A percentile compares a stretch with the other conserved stretches of the same genome.
Evolutionary conservation across 2,888 invertebrate genomes (phyloP).

Genomic region (Asteroscopus sphinx): DNA sequence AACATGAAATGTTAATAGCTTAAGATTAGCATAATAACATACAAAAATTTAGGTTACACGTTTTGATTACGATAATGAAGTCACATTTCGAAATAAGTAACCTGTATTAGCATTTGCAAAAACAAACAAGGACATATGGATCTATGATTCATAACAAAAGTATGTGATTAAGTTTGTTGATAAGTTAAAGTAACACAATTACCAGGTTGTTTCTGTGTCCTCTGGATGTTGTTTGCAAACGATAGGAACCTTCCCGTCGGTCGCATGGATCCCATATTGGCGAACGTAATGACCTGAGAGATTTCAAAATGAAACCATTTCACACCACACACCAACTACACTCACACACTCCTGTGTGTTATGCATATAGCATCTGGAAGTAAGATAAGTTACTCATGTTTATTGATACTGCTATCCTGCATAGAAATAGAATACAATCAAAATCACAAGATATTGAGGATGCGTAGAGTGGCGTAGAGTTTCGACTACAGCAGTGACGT

Average conservation of each 20-base stretch:
- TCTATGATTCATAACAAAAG: slow-evolving; percentile 70
- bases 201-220: slow-evolving; percentile 88
- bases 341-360: slow-evolving; percentile 59
- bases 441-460: slow-evolving; percentile 66
- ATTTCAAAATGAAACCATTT: slow-evolving; percentile 73
- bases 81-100: slow-evolving; percentile 30
- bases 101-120: slow-evolving; percentile 29
- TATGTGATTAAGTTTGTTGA: slow-evolving; percentile 60
- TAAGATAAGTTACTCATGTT: slow-evolving; percentile 67
- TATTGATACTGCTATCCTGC: slow-evolving; percentile 65
- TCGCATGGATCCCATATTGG: slow-evolving; percentile 91
- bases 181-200: slow-evolving; percentile 60
- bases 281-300: slow-evolving; percentile 53
- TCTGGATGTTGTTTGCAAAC: slow-evolving; percentile 90
- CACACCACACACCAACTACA: slow-evolving; percentile 55
- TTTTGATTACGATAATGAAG: background rate
- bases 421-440: slow-evolving; percentile 80
- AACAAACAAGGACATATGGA: slow-evolving; percentile 66
- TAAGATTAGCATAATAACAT: background rate
- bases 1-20: too few relatives aligned
- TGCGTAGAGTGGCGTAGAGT: slow-evolving; percentile 34
- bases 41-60: background rate
- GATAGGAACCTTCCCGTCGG: slow-evolving; percentile 91
- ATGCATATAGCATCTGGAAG: slow-evolving; percentile 74
- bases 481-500: too few relatives aligned